Conservation (phyloP, 2,888 invertebrate genomes). For the Morpho helenor region DNA sequence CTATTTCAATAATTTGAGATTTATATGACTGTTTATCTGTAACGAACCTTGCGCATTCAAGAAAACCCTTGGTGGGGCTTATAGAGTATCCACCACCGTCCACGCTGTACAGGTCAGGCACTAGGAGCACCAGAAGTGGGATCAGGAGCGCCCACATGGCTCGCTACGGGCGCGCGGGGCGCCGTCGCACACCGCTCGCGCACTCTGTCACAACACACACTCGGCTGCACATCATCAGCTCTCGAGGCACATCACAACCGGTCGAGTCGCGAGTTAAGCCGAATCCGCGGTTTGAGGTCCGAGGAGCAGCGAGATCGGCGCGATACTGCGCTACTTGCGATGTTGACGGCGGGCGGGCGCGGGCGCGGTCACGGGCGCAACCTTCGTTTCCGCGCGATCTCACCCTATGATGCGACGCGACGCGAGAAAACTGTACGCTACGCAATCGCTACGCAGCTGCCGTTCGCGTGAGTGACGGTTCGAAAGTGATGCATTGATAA, state of each 20-base stretch:
- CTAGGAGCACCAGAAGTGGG: conserved; percentile 56
- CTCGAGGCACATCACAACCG: conserved; percentile 58
- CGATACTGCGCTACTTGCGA: conserved; percentile 60
- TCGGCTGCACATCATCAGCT: conserved; percentile 62
- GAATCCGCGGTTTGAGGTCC: conserved; percentile 49
- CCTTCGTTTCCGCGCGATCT: conserved; percentile 68
- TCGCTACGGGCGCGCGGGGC: conserved; percentile 54
- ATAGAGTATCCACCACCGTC: conserved; percentile 58
- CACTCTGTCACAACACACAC: conserved; percentile 61
- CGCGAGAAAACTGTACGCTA: conserved; percentile 37
- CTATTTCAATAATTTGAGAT: too few species aligned
- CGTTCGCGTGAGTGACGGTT: conserved; percentile 36
- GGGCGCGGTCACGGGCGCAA: conserved; percentile 76
- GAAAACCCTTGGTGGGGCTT: conserved; percentile 62
- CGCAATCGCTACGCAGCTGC: conserved; percentile 42
- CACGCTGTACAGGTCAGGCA: conserved; percentile 28
- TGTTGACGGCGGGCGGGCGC: conserved; percentile 51
- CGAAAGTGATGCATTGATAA: conserved; percentile 17
- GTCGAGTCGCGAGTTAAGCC: conserved; percentile 29
- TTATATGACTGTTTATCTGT: background rate
- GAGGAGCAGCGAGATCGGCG: conserved; percentile 65
- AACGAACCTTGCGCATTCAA: conserved; percentile 74
- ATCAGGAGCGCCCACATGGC: conserved; percentile 63
- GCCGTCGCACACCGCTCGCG: conserved; percentile 52
- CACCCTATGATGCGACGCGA: conserved; percentile 56